phyloP scores from a whole-genome alignment of 2,113 vertebrate genomes.

The Phylloscopus trochilus region DNA sequence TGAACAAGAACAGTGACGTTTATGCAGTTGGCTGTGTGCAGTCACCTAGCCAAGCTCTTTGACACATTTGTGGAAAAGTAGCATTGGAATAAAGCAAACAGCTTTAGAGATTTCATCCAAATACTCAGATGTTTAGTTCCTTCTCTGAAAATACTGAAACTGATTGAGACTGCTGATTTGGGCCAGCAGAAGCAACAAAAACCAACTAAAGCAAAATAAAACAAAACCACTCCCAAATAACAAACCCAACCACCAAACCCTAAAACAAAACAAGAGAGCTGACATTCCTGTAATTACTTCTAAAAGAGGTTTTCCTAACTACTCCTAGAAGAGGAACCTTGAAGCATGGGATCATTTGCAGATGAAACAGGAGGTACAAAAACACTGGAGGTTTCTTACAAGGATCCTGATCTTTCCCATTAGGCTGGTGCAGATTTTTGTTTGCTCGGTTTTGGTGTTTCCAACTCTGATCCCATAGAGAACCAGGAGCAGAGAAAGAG shows the following conservation, averaged over 20 bases:
- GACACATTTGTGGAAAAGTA: background rate
- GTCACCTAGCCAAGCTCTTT: background rate
- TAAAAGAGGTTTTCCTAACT: background rate
- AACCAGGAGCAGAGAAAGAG: background rate
- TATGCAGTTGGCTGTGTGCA: fast-evolving
- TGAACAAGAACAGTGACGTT: background rate
- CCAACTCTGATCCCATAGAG: background rate
- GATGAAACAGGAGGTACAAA: background rate
- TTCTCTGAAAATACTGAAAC: background rate
- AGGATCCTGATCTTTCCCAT: background rate
- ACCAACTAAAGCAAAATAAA: background rate
- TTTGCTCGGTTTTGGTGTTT: background rate
- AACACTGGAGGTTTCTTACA: background rate
- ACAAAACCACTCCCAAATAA: background rate
- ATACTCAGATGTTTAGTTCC: background rate
- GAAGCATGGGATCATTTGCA: background rate
- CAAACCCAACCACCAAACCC: background rate
- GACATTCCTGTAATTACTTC: background rate
- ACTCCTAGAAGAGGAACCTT: background rate
- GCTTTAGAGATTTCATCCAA: background rate
- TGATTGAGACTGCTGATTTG: background rate
- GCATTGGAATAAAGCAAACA: background rate
- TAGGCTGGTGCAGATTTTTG: background rate
- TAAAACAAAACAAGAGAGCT: background rate
- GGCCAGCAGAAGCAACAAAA: background rate